A percentile compares a stretch with the other conserved stretches of the same genome.
Evolutionary conservation across 2,888 invertebrate species (phyloP).

Genomic region (Cancer borealis): DNA sequence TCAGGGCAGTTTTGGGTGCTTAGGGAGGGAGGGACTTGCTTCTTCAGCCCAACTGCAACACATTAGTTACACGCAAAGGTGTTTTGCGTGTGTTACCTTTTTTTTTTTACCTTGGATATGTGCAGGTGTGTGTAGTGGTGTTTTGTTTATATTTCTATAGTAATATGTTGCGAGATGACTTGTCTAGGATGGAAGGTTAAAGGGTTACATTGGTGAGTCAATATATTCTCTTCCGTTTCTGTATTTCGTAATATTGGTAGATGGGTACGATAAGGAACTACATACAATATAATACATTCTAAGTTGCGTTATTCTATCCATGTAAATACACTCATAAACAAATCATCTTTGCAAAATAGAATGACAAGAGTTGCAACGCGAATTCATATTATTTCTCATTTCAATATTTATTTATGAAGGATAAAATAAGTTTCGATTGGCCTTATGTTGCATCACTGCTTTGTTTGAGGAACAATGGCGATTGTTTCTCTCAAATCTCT

Average conservation of each 20-base stretch:
- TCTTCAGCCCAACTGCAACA: background rate
- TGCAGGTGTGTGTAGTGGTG: background rate
- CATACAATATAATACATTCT: no score
- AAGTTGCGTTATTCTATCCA: no score
- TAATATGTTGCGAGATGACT: no score
- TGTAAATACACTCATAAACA: no score
- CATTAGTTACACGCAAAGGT: background rate
- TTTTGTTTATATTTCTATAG: no score
- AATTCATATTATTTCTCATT: background rate
- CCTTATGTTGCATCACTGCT: background rate
- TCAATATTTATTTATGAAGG: background rate
- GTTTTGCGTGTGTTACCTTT: background rate
- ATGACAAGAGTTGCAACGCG: no score
- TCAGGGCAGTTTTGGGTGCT: background rate
- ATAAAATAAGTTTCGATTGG: background rate
- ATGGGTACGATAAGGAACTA: no score
- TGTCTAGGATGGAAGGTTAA: no score
- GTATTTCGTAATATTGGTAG: no score
- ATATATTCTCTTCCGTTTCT: no score
- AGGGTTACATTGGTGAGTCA: no score
- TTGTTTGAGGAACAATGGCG: background rate
- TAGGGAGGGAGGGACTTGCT: background rate
- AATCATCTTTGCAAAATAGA: no score
- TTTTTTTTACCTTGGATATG: background rate
- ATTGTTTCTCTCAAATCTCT: background rate